These are phyloP conservation scores for Numida meleagris DNA, from an alignment of 2,113 vertebrate genomes.

Conservation along the genomic window DNA sequence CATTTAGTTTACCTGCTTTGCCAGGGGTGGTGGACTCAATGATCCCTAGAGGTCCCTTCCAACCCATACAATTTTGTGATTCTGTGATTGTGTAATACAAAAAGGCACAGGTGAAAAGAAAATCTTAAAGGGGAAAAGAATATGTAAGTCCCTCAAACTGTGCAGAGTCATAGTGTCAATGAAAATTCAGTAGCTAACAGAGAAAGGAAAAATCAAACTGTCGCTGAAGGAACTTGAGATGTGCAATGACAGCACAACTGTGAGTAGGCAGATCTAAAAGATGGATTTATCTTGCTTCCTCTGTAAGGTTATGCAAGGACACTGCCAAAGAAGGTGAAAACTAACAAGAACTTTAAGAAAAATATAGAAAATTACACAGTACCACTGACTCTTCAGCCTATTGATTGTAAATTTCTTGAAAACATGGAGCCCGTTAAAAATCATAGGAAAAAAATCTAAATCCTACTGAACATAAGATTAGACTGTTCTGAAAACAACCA, in stretches of 20 bases:
- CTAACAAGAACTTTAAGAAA: not conserved
- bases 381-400: not conserved
- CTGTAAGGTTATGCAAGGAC: conserved; percentile 47
- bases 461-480: not conserved
- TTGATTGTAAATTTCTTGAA: conserved; percentile 13
- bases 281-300: not conserved
- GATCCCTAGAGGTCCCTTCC: too few species aligned
- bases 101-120: not conserved
- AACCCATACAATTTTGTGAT: too few species aligned
- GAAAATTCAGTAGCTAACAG: conserved; percentile 41
- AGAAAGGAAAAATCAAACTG: conserved; percentile 44
- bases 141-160: conserved; percentile 28
- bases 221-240: conserved; percentile 3
- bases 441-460: not conserved
- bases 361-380: conserved; percentile 22
- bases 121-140: not conserved
- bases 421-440: not conserved
- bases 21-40: too few species aligned
- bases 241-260: conserved; percentile 54
- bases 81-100: not conserved
- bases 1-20: too few species aligned
- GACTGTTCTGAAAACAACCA: not conserved
- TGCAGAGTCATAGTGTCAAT: conserved; percentile 18
- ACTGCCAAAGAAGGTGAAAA: not conserved
- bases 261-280: conserved; percentile 33